Evolutionary conservation across 2,888 invertebrate species (phyloP).

Genomic region (Platycheirus albimanus): DNA sequence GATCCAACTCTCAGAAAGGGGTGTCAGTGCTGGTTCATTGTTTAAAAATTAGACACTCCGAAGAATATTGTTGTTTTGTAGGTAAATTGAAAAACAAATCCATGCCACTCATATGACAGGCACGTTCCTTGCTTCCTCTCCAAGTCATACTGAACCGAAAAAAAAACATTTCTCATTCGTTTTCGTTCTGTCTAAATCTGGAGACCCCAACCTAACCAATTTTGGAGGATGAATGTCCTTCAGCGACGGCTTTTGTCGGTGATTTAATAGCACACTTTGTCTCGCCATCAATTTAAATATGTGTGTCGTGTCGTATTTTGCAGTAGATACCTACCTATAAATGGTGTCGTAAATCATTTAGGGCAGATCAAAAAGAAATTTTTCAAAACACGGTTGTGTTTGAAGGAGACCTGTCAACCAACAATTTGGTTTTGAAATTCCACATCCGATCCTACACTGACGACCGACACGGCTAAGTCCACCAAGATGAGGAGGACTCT

Average conservation of each 20-base stretch:
- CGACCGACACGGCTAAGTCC: neutral
- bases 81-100: conserved; percentile 72
- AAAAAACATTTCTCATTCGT: conserved; percentile 6
- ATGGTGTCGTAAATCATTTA: conserved; percentile 64
- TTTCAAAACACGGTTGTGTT: neutral
- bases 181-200: conserved; percentile 36
- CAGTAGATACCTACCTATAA: conserved; percentile 1
- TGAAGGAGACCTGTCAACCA: neutral
- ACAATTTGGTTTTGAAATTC: conserved; percentile 20
- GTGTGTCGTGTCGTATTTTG: neutral
- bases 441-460: conserved; percentile 29
- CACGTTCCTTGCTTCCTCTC: conserved; percentile 45
- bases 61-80: conserved; percentile 49
- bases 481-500: neutral
- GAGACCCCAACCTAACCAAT: neutral
- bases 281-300: conserved; percentile 67
- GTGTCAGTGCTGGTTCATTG: conserved; percentile 29
- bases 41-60: conserved; percentile 58
- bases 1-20: neutral
- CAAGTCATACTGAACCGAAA: neutral
- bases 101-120: conserved; percentile 58
- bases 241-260: conserved; percentile 39
- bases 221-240: conserved; percentile 60
- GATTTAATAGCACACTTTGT: conserved; percentile 71
- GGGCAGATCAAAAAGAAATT: conserved; percentile 60